Conservation (phyloP, 2,113 vertebrate genomes). For the Neolamprologus brichardi region DNA sequence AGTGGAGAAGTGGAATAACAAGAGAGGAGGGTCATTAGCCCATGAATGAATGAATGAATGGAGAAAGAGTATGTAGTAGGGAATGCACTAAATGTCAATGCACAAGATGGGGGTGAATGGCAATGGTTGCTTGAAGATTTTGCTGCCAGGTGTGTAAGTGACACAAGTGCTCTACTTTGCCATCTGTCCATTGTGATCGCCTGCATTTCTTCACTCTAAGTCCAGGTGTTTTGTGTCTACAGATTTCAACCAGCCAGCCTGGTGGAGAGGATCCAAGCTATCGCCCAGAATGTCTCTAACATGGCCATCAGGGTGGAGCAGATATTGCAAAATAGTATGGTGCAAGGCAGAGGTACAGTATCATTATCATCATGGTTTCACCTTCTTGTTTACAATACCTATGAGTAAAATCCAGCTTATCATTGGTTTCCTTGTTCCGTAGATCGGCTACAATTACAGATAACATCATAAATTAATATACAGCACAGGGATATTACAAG, state of each 20-base stretch:
- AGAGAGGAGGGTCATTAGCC: neutral
- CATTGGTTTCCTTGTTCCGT: neutral
- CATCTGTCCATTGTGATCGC: neutral
- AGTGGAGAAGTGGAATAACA: neutral
- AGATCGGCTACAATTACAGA: neutral
- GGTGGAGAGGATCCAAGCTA: constrained; percentile 95
- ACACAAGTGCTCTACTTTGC: neutral
- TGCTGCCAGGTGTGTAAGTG: neutral
- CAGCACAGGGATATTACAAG: neutral
- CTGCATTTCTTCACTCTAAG: neutral
- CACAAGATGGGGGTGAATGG: neutral
- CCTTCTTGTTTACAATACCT: no score
- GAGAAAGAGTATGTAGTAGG: neutral
- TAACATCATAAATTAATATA: neutral
- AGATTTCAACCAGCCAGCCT: constrained; percentile 82
- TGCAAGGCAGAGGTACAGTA: constrained; percentile 77
- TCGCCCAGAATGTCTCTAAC: constrained; percentile 94
- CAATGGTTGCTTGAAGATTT: neutral
- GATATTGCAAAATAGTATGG: constrained; percentile 86
- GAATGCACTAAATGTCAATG: neutral
- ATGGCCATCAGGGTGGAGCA: constrained; percentile 91
- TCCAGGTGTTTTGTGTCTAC: neutral
- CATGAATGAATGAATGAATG: neutral
- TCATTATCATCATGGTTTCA: neutral
- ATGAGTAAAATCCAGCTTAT: neutral